Evolutionary conservation across 2,113 vertebrate species (phyloP).

Genomic region (Peromyscus maniculatus): DNA sequence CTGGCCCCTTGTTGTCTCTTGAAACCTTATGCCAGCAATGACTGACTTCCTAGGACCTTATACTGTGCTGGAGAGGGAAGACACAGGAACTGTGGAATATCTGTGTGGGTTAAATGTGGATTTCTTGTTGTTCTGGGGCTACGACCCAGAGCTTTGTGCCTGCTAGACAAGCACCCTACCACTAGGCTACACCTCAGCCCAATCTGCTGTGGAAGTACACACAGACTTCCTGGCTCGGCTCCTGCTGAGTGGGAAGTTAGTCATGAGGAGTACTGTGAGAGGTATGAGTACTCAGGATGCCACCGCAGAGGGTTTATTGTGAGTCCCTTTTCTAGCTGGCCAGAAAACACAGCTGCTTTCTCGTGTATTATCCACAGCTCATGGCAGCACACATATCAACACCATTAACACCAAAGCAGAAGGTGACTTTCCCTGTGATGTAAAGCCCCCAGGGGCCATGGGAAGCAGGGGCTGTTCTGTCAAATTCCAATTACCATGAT

Average conservation of each 20-base stretch:
- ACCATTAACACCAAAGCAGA: background rate
- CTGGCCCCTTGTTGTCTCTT: accelerated
- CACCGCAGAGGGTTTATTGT: accelerated
- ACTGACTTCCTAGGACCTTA: background rate
- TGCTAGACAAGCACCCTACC: background rate
- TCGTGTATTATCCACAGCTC: background rate
- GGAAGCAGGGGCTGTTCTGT: background rate
- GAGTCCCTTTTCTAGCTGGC: background rate
- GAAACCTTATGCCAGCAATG: background rate
- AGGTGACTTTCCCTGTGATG: accelerated
- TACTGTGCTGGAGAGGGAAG: background rate
- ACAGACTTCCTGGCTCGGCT: background rate
- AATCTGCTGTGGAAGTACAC: background rate
- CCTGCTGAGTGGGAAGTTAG: background rate
- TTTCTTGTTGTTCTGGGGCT: background rate
- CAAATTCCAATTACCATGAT: background rate
- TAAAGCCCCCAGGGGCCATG: accelerated
- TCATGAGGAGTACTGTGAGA: accelerated
- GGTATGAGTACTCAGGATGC: background rate
- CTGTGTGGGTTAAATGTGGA: background rate
- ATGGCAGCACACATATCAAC: background rate
- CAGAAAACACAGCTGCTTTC: background rate
- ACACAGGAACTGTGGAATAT: no score
- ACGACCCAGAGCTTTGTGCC: background rate
- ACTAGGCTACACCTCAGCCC: background rate